Percentiles rank a stretch among this genome's conserved stretches.
phyloP scores from a whole-genome alignment of 2,888 invertebrate species.

The Polydrusus cervinus region DNA sequence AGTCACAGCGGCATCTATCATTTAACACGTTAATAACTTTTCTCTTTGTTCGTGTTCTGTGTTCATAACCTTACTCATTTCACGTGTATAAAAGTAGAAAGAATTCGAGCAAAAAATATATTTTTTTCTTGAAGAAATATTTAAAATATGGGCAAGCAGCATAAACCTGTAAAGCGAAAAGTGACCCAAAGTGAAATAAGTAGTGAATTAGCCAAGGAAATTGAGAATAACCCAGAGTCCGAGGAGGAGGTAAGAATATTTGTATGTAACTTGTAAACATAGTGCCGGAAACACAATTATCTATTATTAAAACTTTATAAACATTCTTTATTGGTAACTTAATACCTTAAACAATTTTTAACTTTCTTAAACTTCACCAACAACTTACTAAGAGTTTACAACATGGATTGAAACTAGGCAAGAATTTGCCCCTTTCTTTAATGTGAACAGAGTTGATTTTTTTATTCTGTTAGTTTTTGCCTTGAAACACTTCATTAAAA shows the following conservation, averaged over 20 bases:
- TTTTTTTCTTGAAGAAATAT: constrained; percentile 26
- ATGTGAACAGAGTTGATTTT: too few relatives aligned
- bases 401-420: too few relatives aligned
- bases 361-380: too few relatives aligned
- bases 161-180: constrained; percentile 53
- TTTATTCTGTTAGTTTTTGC: not conserved
- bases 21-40: too few relatives aligned
- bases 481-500: constrained; percentile 19
- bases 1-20: too few relatives aligned
- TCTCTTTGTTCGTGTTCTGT: too few relatives aligned
- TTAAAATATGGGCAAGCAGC: constrained; percentile 51
- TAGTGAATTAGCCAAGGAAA: constrained; percentile 28
- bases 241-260: constrained; percentile 53
- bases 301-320: constrained; percentile 39
- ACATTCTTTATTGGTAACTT: not conserved
- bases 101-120: constrained; percentile 19
- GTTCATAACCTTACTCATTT: constrained; percentile 34
- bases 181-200: constrained; percentile 24
- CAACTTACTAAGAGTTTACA: too few relatives aligned
- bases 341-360: not conserved
- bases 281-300: not conserved
- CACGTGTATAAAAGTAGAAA: constrained; percentile 39
- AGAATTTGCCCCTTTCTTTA: too few relatives aligned
- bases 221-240: constrained; percentile 38
- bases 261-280: constrained; percentile 14